phyloP scores from a whole-genome alignment of 2,113 vertebrate species.

The Nothocercus nigrocapillus region DNA sequence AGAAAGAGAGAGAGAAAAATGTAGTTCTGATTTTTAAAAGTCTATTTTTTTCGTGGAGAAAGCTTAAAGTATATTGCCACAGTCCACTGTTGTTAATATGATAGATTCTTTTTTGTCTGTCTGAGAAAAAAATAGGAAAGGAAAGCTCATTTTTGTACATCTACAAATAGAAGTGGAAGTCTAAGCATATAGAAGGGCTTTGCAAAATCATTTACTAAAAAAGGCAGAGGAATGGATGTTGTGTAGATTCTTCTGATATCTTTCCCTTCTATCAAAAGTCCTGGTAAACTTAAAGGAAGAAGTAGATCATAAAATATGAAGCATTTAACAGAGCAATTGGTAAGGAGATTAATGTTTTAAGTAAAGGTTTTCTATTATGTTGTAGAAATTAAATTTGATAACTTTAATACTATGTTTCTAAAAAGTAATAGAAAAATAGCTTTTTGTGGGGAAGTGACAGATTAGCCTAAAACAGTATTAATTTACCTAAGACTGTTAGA shows the following conservation, averaged over 20 bases:
- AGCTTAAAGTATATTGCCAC: background rate
- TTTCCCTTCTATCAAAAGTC: constrained; percentile 13
- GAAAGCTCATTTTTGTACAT: background rate
- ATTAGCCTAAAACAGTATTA: background rate
- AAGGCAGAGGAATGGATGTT: constrained; percentile 41
- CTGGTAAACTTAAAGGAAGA: background rate
- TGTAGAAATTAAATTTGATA: background rate
- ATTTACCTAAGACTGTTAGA: background rate
- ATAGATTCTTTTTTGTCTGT: background rate
- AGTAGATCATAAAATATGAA: constrained; percentile 34
- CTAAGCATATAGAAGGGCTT: background rate
- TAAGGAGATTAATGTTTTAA: constrained; percentile 14
- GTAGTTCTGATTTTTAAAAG: background rate
- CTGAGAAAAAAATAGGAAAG: background rate
- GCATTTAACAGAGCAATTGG: constrained; percentile 25
- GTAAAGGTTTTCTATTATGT: background rate
- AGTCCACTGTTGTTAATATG: background rate
- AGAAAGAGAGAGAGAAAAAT: background rate
- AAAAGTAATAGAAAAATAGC: background rate
- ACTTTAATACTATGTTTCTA: background rate
- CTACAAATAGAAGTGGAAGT: constrained; percentile 69
- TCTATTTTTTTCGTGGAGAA: background rate
- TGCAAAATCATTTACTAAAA: constrained; percentile 66
- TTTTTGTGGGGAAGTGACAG: background rate
- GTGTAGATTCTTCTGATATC: constrained; percentile 34